phyloP scores from a whole-genome alignment of 2,797 vertebrate genomes.

The Dryobates pubescens region DNA sequence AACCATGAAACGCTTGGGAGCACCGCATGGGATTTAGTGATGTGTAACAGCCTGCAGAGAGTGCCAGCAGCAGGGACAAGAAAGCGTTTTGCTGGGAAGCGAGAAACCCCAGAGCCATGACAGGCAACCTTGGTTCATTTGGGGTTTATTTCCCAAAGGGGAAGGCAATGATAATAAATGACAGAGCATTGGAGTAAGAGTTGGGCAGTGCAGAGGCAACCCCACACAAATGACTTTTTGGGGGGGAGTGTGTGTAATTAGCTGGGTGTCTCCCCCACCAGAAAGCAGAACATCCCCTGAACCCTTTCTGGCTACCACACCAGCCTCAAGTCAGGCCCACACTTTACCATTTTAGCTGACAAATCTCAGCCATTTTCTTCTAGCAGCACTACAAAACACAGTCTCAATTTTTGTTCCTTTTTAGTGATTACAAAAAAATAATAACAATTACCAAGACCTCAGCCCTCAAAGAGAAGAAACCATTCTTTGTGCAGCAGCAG shows the following conservation, averaged over 20 bases:
- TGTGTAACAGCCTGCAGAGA: neutral
- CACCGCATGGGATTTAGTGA: neutral
- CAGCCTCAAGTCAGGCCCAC: accelerated
- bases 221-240: accelerated
- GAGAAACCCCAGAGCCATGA: neutral
- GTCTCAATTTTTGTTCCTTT: neutral
- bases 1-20: neutral
- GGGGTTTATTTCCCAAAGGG: neutral
- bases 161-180: neutral
- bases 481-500: neutral
- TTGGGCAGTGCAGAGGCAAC: neutral
- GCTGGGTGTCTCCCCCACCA: accelerated
- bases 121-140: accelerated
- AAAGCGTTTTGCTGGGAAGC: neutral
- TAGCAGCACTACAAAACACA: neutral
- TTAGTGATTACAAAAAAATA: neutral
- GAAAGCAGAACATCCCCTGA: accelerated
- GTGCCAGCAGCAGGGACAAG: neutral
- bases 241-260: accelerated
- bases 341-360: neutral
- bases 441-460: neutral
- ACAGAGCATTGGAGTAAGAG: neutral
- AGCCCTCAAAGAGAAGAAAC: neutral
- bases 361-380: neutral
- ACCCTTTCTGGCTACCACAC: accelerated